Base-by-base conservation (phyloP, 2,113 vertebrate species). In the Bungarus multicinctus region DNA sequence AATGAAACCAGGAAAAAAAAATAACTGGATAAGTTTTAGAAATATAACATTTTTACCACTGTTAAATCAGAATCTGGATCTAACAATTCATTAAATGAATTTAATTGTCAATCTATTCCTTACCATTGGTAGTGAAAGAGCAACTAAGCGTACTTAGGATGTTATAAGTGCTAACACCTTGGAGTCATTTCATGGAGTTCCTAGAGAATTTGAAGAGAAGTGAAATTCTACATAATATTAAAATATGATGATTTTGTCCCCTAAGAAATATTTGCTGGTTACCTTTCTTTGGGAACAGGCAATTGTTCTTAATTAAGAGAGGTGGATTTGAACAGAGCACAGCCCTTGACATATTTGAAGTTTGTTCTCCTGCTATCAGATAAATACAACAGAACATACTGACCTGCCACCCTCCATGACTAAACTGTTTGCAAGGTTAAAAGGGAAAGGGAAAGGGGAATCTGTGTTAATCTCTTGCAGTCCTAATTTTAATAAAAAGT, bases 391-490 rank as follows among this genome's bases (percentile, higher is more conserved):
- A 94, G 94, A 96, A 93, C 95, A 96, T 69, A 93, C 86, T 27
- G 91, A 93, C 95, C 95, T 95, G 88, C 39, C 88, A 89, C 96
- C 93, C 94, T 97, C 95, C 95, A 94, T 92, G 93, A 95, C 95
- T 97, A 95, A 96, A 96, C 64, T 96, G 94, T 96, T 96, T 96
- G 94, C 95, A 95, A 96, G 94, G 94, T 95, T 97, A 96, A 97
- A 97, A 96, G 96, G 96, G 96, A 96, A 96, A 96, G 94, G 94
- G 95, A 96, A 95, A 96, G 95, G 95, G 95, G 96, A 95, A 97
- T 90, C 93, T 94, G 87, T 95, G 95, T 93, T 96, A 97, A 97
- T 96, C 96, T 95, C 91, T 94, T 93, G 81, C 93, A 95, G 94
- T 89, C 93, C 94, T 91, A 97, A 95, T 96, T 96, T 95, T 45